Conservation (phyloP, 2,113 vertebrate species). For the Labeo rohita region DNA sequence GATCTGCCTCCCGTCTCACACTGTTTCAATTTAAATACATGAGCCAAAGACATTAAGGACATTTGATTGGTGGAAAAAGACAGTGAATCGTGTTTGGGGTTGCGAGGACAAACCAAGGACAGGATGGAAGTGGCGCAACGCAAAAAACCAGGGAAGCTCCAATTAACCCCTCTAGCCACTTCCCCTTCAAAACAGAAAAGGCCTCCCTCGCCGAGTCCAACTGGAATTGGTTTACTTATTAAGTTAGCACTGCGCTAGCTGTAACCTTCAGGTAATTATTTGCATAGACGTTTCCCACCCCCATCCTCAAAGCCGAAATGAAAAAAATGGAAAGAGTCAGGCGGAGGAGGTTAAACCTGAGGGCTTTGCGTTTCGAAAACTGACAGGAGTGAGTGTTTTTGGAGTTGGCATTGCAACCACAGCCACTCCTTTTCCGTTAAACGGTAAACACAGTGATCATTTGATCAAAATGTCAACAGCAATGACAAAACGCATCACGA, state of each 20-base stretch:
- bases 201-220: slow-evolving; percentile 40
- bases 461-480: slow-evolving; percentile 44
- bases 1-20: slow-evolving; percentile 74
- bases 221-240: slow-evolving; percentile 56
- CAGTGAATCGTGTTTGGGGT: slow-evolving; percentile 68
- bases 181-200: slow-evolving; percentile 51
- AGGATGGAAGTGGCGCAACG: slow-evolving; percentile 47
- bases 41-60: slow-evolving; percentile 68
- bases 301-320: slow-evolving; percentile 26
- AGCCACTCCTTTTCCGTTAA: slow-evolving; percentile 26
- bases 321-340: not conserved
- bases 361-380: slow-evolving; percentile 35
- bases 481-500: slow-evolving; percentile 49
- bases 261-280: slow-evolving; percentile 43
- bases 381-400: slow-evolving; percentile 21
- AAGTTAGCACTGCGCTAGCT: slow-evolving; percentile 46
- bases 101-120: slow-evolving; percentile 67
- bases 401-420: slow-evolving; percentile 1
- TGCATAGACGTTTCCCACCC: slow-evolving; percentile 33
- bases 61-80: slow-evolving; percentile 58
- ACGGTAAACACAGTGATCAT: slow-evolving; percentile 52
- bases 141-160: slow-evolving; percentile 65
- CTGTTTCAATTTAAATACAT: slow-evolving; percentile 80
- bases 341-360: slow-evolving; percentile 42
- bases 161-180: slow-evolving; percentile 54